Percentiles rank a stretch among this genome's conserved stretches.
phyloP scores from a whole-genome alignment of 2,113 vertebrate species.

The Aegithalos caudatus region DNA sequence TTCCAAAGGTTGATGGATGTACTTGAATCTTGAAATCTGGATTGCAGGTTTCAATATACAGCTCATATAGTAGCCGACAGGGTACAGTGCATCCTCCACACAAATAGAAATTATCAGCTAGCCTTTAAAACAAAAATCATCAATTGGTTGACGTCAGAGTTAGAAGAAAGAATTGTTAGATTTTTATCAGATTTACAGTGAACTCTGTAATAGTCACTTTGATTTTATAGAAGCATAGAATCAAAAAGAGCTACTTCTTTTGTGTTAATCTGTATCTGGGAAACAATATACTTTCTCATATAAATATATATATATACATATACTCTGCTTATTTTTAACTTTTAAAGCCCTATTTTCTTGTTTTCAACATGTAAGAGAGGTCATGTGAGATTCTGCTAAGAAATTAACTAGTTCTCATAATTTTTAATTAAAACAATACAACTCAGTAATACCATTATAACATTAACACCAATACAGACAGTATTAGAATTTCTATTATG shows the following conservation, averaged over 20 bases:
- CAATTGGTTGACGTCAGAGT: not conserved
- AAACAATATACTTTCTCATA: not conserved
- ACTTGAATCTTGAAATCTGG: slow-evolving; percentile 40
- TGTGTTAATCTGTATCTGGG: not conserved
- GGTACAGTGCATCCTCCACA: slow-evolving; percentile 64
- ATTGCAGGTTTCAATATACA: slow-evolving; percentile 65
- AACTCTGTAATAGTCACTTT: not conserved
- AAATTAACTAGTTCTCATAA: not conserved
- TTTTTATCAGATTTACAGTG: not conserved
- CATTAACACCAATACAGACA: not conserved
- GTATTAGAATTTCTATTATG: not conserved
- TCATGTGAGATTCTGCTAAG: not conserved
- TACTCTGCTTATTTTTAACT: not conserved
- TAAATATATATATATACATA: accelerated
- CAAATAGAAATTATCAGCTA: slow-evolving; percentile 72
- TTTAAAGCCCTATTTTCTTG: not conserved
- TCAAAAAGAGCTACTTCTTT: not conserved
- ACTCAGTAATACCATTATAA: not conserved
- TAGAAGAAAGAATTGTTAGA: not conserved
- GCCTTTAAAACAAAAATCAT: slow-evolving; percentile 49
- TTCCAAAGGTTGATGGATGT: slow-evolving; percentile 70
- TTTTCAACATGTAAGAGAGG: not conserved
- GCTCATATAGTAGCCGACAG: slow-evolving; percentile 62
- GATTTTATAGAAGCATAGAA: not conserved
- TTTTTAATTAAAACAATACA: not conserved